Evolutionary conservation across 2,113 vertebrate genomes (phyloP).

Genomic region (Gambusia affinis): DNA sequence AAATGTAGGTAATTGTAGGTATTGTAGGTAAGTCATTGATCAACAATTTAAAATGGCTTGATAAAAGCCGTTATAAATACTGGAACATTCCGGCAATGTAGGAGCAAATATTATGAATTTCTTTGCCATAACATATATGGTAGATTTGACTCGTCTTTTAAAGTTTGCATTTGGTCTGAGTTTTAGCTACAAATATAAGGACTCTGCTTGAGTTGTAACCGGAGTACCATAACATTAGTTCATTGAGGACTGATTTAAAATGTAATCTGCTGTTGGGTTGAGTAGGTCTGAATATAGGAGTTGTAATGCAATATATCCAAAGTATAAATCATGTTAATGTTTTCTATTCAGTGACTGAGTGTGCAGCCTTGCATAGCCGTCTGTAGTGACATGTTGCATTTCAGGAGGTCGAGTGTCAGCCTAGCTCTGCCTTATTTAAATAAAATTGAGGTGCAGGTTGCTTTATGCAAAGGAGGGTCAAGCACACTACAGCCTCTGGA

Average conservation of each 20-base stretch:
- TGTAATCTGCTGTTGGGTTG: conserved; percentile 20
- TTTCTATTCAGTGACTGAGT: background rate
- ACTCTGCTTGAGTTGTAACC: conserved; percentile 28
- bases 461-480: conserved; percentile 6
- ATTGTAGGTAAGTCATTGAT: too few relatives aligned
- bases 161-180: background rate
- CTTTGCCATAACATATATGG: too few relatives aligned
- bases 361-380: background rate
- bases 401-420: background rate
- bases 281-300: conserved; percentile 9
- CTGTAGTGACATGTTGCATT: conserved; percentile 1
- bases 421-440: background rate
- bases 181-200: conserved; percentile 29
- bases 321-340: background rate
- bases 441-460: background rate
- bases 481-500: background rate
- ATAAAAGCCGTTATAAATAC: too few relatives aligned
- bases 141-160: too few relatives aligned
- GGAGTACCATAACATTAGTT: conserved; percentile 31
- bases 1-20: too few relatives aligned
- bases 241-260: conserved; percentile 28
- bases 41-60: too few relatives aligned
- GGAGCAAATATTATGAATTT: too few relatives aligned
- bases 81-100: too few relatives aligned
- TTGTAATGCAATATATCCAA: conserved; percentile 7